Percentiles rank a stretch among this genome's conserved stretches.
These are phyloP conservation scores for Prunella himalayana DNA, from an alignment of 2,113 vertebrate species.

Conservation along the genomic window DNA sequence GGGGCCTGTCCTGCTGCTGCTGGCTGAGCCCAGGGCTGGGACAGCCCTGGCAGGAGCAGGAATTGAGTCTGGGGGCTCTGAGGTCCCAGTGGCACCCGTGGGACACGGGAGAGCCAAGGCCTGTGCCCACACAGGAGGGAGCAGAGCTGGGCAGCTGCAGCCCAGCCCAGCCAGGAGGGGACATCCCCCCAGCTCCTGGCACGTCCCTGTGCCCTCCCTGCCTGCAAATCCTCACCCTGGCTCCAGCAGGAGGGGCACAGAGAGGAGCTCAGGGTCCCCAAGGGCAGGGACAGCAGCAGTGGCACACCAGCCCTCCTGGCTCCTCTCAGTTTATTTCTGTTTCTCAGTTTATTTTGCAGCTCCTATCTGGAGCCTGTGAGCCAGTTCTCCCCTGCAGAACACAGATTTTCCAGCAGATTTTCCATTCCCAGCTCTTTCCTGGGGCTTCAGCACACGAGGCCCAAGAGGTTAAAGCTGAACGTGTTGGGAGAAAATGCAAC, in stretches of 20 bases:
- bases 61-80: rapidly evolving
- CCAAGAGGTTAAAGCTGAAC: background rate
- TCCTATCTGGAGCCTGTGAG: background rate
- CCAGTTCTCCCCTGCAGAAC: background rate
- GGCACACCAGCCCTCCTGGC: background rate
- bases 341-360: background rate
- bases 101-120: too few relatives aligned
- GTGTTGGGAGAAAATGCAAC: rapidly evolving
- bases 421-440: background rate
- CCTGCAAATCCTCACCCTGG: background rate
- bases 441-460: background rate
- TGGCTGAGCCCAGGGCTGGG: background rate
- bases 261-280: background rate
- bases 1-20: background rate
- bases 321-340: background rate
- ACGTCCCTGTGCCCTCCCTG: background rate
- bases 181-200: background rate
- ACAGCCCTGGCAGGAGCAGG: background rate
- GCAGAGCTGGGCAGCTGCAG: background rate
- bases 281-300: background rate
- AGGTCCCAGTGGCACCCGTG: rapidly evolving
- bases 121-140: background rate
- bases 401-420: background rate
- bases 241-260: background rate
- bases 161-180: rapidly evolving